phyloP scores from a whole-genome alignment of 23 tunicate genomes.

The Clavelina lepadiformis region DNA sequence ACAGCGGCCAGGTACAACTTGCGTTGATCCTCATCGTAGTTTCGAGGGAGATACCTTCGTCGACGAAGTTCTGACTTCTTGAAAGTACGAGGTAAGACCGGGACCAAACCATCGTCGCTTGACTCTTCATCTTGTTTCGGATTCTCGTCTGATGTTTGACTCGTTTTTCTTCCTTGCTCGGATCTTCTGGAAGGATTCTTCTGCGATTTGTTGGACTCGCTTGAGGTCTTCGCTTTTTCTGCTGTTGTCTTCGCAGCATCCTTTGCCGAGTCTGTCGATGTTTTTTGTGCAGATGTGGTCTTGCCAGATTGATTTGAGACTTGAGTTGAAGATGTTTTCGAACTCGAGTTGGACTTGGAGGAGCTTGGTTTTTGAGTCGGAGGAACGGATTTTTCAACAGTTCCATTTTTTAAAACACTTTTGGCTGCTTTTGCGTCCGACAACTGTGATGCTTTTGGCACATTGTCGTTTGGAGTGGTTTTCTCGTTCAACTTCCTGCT shows the following conservation, averaged over 20 bases:
- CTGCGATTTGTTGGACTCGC: neutral
- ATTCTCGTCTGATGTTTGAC: too few species aligned
- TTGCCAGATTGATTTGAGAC: neutral
- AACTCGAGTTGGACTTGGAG: neutral
- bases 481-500: too few species aligned
- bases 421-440: neutral
- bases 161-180: neutral
- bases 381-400: neutral
- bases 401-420: neutral
- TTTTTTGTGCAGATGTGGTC: neutral
- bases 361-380: neutral
- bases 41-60: neutral
- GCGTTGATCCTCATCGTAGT: slow-evolving; percentile 1
- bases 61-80: neutral
- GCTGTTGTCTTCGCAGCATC: neutral
- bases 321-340: neutral
- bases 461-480: too few species aligned
- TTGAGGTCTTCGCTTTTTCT: neutral
- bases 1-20: neutral
- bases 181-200: neutral
- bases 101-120: neutral
- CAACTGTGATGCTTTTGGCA: too few species aligned
- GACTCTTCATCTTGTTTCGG: neutral
- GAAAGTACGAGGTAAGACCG: neutral
- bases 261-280: neutral